Conservation (phyloP, 1,140 invertebrate species). For the Metaphire vulgaris region DNA sequence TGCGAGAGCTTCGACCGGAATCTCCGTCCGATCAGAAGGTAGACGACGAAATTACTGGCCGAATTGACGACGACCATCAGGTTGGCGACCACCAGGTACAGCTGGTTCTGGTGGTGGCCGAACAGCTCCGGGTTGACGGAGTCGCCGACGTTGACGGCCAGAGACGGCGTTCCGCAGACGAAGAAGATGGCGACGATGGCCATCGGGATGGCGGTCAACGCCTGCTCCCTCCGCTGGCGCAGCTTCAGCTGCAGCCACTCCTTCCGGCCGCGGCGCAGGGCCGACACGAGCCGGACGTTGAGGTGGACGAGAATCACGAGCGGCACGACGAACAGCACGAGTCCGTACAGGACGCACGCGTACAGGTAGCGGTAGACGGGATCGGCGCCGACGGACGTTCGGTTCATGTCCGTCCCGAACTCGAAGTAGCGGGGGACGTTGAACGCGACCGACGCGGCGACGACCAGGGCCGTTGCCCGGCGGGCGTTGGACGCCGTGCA, state of each 20-base stretch:
- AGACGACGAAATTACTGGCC: constrained; percentile 33
- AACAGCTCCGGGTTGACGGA: background rate
- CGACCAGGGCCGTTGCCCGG: constrained; percentile 35
- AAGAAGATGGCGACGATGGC: constrained; percentile 30
- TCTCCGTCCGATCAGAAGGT: constrained; percentile 30
- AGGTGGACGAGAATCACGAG: constrained; percentile 23
- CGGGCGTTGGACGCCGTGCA: constrained; percentile 39
- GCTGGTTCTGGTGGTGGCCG: background rate
- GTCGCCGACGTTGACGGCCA: constrained; percentile 26
- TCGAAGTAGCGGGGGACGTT: constrained; percentile 45
- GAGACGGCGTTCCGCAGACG: constrained; percentile 26
- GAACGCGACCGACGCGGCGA: constrained; percentile 39
- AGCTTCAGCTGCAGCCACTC: constrained; percentile 21
- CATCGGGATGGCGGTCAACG: constrained; percentile 27
- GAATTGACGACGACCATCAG: constrained; percentile 32
- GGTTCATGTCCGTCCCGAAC: background rate
- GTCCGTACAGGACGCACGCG: constrained; percentile 24
- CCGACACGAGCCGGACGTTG: constrained; percentile 24
- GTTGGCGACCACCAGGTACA: constrained; percentile 28
- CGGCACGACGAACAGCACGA: constrained; percentile 29
- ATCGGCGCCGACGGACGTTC: constrained; percentile 15
- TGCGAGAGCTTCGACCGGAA: constrained; percentile 18
- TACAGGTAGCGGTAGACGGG: constrained; percentile 28
- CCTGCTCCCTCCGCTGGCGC: constrained; percentile 21
- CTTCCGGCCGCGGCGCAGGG: constrained; percentile 6